These are phyloP conservation scores for Zhuqinia jingwanae DNA, from an alignment of 2,888 invertebrate genomes.

Conservation along the genomic window DNA sequence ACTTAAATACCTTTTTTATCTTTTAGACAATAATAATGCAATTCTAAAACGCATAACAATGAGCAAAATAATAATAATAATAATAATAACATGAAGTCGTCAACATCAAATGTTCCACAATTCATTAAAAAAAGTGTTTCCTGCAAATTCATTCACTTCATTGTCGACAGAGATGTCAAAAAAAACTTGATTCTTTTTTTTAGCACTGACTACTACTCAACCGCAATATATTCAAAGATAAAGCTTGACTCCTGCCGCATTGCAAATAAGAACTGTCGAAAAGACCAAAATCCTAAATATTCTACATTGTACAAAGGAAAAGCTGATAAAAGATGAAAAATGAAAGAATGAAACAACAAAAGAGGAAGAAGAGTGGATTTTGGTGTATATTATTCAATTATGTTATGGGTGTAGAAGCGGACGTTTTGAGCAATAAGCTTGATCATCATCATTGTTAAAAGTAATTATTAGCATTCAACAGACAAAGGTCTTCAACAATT, in stretches of 20 bases:
- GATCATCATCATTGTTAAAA: background rate
- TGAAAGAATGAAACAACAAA: conserved; percentile 26
- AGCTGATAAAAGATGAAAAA: conserved; percentile 61
- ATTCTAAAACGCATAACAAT: too few relatives aligned
- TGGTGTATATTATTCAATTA: background rate
- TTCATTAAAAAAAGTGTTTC: conserved; percentile 10
- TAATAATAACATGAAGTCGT: background rate
- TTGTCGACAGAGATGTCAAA: conserved; percentile 60
- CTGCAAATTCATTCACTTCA: conserved; percentile 43
- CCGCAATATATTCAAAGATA: background rate
- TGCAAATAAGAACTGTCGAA: conserved; percentile 32
- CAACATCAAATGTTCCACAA: background rate
- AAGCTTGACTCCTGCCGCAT: background rate
- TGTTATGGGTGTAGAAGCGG: too few relatives aligned
- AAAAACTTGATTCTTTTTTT: background rate
- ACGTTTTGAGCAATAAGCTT: conserved; percentile 3
- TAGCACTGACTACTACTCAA: background rate
- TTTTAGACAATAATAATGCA: background rate
- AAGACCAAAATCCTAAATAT: background rate
- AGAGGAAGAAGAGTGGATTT: conserved; percentile 11
- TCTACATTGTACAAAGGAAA: background rate
- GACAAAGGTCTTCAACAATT: conserved; percentile 50
- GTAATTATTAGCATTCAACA: conserved; percentile 26
- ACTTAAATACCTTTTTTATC: too few relatives aligned
- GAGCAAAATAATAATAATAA: too few relatives aligned